A percentile compares a stretch with the other conserved stretches of the same genome.
phyloP scores from a whole-genome alignment of 2,797 vertebrate genomes.

The Bovichtus diacanthus region DNA sequence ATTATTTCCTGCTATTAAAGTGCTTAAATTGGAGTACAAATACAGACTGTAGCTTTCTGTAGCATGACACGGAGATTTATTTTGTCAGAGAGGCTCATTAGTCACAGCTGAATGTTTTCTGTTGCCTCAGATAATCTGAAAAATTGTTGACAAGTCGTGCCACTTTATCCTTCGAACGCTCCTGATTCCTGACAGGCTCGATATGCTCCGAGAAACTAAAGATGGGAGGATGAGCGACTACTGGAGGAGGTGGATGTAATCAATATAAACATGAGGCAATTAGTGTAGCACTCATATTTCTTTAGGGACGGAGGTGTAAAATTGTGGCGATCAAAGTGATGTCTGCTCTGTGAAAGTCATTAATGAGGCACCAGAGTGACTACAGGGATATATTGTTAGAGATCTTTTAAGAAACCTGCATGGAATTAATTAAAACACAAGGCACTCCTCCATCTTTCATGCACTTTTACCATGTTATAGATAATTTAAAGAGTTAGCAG shows the following conservation, averaged over 20 bases:
- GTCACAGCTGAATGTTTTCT: slow-evolving; percentile 66
- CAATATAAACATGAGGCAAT: slow-evolving; percentile 80
- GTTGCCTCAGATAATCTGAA: slow-evolving; percentile 67
- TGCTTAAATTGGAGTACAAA: slow-evolving; percentile 22
- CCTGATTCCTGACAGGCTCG: slow-evolving; percentile 58
- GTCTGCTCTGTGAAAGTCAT: slow-evolving; percentile 54
- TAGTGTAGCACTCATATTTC: slow-evolving; percentile 75
- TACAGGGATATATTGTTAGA: slow-evolving; percentile 50
- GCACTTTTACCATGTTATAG: slow-evolving; percentile 12
- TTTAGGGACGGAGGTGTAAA: slow-evolving; percentile 65
- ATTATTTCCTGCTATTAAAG: slow-evolving; percentile 41
- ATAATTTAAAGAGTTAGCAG: slow-evolving; percentile 41
- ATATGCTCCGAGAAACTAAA: slow-evolving; percentile 44
- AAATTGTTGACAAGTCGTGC: slow-evolving; percentile 69
- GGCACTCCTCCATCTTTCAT: slow-evolving; percentile 35
- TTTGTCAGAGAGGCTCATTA: slow-evolving; percentile 56
- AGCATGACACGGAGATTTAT: slow-evolving; percentile 44
- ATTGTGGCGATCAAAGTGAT: slow-evolving; percentile 62
- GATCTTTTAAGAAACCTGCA: slow-evolving; percentile 52
- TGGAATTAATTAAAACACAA: slow-evolving; percentile 58
- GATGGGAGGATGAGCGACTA: slow-evolving; percentile 56
- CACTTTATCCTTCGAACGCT: slow-evolving; percentile 50
- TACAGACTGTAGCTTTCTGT: background rate
- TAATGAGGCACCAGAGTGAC: slow-evolving; percentile 55
- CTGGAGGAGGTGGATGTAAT: slow-evolving; percentile 59